Base-by-base conservation (phyloP, 2,888 invertebrate species). In the Hirtodrosophila cameraria region DNA sequence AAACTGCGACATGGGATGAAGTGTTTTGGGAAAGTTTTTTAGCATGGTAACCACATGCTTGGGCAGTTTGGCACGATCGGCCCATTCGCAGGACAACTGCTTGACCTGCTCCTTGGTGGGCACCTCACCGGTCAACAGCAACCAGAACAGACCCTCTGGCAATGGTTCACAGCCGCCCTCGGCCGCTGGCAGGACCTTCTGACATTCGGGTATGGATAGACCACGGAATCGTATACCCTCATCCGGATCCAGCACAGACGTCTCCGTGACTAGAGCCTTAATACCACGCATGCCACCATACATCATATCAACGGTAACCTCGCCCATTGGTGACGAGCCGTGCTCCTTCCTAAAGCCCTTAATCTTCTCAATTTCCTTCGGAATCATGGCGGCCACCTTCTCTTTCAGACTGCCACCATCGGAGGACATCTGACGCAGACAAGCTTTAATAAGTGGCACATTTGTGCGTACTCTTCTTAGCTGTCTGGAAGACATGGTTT, bases 301-400 rank as follows among this genome's bases (percentile, higher is more conserved):
- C 94, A 94, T 94, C 99, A 99, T 99, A 90, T 99, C 98, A 69
- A 99, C 95, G 88, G 97, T 99, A 89, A 99, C 97, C 89, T 99
- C 97, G 72, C 99, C 99, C 88, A 99, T 96, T 92, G 97, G 97
- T 70, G 95, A 95, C 79, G 92, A 89, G 31, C 99, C 99, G 94
- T 97, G 93, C 81, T 95, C 92, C 91, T 97, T 96, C 54, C 99
- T 94, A 93, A 99, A 99, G 52, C 94, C 94, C 90, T 96, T 96
- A 49, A 99, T 94, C 82, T 96, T 95, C 89, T 97, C 96, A 90
- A 98, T 97, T 91, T 99, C 97, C 85, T 94, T 94, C 35, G 98
- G 97, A 83, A 99, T 96, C 91, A 97, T 97, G 49, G 95, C 94
- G 61, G 96, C 93, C 52, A 99, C 93, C 20, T 98, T 94, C 82